Conservation (phyloP, 2,113 vertebrate genomes). For the Eira barbara region DNA sequence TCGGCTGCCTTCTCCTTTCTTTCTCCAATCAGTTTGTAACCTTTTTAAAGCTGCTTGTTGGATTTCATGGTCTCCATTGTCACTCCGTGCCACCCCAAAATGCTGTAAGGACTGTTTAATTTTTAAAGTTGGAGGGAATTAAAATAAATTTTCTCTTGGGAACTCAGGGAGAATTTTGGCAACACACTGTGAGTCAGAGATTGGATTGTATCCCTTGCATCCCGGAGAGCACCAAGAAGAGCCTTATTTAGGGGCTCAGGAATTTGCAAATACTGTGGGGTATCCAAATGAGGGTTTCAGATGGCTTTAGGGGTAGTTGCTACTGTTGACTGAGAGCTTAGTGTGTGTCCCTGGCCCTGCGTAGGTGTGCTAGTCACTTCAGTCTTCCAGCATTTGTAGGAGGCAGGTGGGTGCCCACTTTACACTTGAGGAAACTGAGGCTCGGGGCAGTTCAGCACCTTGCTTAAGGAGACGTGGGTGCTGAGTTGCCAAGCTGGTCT, state of each 20-base stretch:
- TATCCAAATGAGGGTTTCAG: background rate
- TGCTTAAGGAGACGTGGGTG: background rate
- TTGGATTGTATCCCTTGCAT: constrained; percentile 25
- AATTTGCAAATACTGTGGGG: background rate
- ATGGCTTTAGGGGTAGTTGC: background rate
- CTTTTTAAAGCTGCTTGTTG: constrained; percentile 45
- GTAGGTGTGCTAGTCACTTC: background rate
- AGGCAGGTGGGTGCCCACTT: background rate
- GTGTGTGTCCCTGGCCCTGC: background rate
- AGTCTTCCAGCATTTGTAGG: background rate
- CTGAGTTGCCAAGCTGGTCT: background rate
- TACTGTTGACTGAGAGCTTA: background rate
- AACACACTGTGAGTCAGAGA: constrained; percentile 12
- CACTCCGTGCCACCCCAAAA: constrained; percentile 34
- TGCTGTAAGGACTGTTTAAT: constrained; percentile 51
- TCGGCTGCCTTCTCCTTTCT: constrained; percentile 47
- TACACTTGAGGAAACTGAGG: background rate
- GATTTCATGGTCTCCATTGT: constrained; percentile 16
- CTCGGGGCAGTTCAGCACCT: background rate
- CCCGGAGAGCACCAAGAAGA: background rate
- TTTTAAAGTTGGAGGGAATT: constrained; percentile 73
- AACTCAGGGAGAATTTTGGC: constrained; percentile 48
- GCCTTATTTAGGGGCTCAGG: background rate
- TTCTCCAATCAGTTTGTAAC: constrained; percentile 13
- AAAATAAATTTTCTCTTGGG: constrained; percentile 60